Percentiles rank a stretch among this genome's conserved stretches.
These are phyloP conservation scores for Zeus faber DNA, from an alignment of 2,113 vertebrate genomes.

Conservation along the genomic window DNA sequence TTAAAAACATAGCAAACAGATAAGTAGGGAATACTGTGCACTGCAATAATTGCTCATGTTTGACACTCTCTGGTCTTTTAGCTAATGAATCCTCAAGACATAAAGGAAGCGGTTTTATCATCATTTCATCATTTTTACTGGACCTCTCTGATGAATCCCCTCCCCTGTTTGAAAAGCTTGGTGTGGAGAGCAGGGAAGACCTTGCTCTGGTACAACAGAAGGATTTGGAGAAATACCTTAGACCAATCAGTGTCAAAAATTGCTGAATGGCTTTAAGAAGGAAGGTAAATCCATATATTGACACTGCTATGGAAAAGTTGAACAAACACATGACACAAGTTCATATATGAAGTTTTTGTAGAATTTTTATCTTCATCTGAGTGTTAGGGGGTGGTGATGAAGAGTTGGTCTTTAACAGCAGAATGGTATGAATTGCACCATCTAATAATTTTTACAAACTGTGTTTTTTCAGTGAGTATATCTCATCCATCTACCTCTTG, in stretches of 20 bases:
- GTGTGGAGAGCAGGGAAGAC: slow-evolving; percentile 8
- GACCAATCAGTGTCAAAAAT: slow-evolving; percentile 18
- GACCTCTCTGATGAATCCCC: slow-evolving; percentile 2
- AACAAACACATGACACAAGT: too few relatives aligned
- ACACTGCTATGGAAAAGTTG: too few relatives aligned
- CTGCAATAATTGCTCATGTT: too few relatives aligned
- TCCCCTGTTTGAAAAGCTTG: slow-evolving; percentile 15
- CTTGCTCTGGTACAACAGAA: slow-evolving; percentile 14
- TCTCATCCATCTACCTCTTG: not conserved
- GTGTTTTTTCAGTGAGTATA: slow-evolving; percentile 2
- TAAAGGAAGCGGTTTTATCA: slow-evolving; percentile 5
- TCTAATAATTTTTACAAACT: too few relatives aligned
- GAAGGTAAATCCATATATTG: too few relatives aligned
- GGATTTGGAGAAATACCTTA: slow-evolving; percentile 6
- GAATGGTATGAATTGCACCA: not conserved
- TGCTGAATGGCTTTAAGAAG: slow-evolving; percentile 9
- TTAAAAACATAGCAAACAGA: too few relatives aligned
- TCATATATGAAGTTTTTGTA: too few relatives aligned
- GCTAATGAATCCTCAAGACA: slow-evolving; percentile 5
- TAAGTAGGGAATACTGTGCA: too few relatives aligned
- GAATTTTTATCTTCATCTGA: not conserved
- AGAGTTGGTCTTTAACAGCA: not conserved
- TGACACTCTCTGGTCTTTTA: not conserved
- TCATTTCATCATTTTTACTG: slow-evolving; percentile 7
- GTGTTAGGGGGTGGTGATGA: not conserved